Conservation (phyloP, 2,888 invertebrate genomes). For the Drosophila anomalipes region DNA sequence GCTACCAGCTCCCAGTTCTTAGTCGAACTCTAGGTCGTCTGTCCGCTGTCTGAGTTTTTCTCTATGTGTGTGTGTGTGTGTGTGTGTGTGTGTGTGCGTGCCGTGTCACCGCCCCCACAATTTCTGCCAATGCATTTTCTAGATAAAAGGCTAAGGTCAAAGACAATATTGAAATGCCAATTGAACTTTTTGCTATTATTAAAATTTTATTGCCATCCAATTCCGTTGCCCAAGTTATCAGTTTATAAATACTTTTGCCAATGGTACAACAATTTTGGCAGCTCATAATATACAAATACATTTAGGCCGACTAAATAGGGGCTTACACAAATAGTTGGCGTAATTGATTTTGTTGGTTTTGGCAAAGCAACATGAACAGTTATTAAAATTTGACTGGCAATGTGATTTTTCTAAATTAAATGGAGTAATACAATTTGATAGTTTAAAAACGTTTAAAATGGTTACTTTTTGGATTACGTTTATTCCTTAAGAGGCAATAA, state of each 20-base stretch:
- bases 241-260: slow-evolving; percentile 19
- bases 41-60: slow-evolving; percentile 5
- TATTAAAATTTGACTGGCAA: slow-evolving; percentile 13
- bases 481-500: background rate
- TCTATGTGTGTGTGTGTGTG: slow-evolving; percentile 1
- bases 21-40: slow-evolving; percentile 56
- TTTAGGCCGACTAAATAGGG: slow-evolving; percentile 15
- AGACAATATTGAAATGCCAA: slow-evolving; percentile 82
- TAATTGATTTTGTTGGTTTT: slow-evolving; percentile 29
- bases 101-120: slow-evolving; percentile 54
- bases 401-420: background rate
- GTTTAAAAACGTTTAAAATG: background rate
- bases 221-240: slow-evolving; percentile 28
- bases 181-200: slow-evolving; percentile 77
- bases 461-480: background rate
- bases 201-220: slow-evolving; percentile 59
- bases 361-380: background rate
- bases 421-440: background rate
- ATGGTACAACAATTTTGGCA: slow-evolving; percentile 1
- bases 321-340: slow-evolving; percentile 25
- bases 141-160: slow-evolving; percentile 79
- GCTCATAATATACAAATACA: slow-evolving; percentile 16
- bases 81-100: slow-evolving; percentile 25
- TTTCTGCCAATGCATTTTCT: slow-evolving; percentile 52
- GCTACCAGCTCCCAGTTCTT: slow-evolving; percentile 5